Evolutionary conservation across 2,113 vertebrate genomes (phyloP), one percentile per base, ranked within the genome.

Genomic region (Rhodinocichla rosea): DNA sequence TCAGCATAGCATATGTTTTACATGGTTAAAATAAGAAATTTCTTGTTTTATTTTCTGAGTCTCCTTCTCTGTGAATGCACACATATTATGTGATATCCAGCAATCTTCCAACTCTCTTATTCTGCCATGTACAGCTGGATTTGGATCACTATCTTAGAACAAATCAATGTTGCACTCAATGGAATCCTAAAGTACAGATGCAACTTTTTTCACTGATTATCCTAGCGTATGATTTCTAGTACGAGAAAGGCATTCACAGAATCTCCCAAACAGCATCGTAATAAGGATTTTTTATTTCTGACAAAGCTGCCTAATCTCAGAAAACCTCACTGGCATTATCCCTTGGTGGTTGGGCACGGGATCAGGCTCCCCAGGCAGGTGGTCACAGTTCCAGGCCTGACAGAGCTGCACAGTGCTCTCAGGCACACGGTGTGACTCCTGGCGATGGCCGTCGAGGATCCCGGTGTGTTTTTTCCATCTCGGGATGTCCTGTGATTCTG

Each of bases 381-480:
- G 30, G 39, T 6, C 53, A 15, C 62, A 18, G 33, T 2, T 10
- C 11, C 60, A 21, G 24, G 69, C 28, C 62, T 19, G 39, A 4
- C 27, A 6, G 45, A 45, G 30, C 0, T 3, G 28, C n/a, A 26
- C 39, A 17, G 15, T 1, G 24, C 45, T 14, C 60, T 10, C 39
- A 2, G 24, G 26, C 30, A 47, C n/a, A 27, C 1, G 8, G 6
- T 6, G 53, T 5, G 62, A 19, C 24, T 40, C 62, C 2, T 9
- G 45, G 16, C 23, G 39, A n/a, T 6, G n/a, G 24, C 13, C 62
- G 13, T 5, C 16, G 4, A 39, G 15, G 28, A 45, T 10, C 20
- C 37, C 32, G 4, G 28, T 2, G n/a, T 3, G 20, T 7, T 22
- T 21, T n/a, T 40, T 62, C 62, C 62, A 23, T 3, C 7, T 35